Percentiles rank a stretch among this genome's conserved stretches.
These are phyloP conservation scores for Bombus huntii DNA, from an alignment of 1,140 invertebrate genomes.

Conservation along the genomic window DNA sequence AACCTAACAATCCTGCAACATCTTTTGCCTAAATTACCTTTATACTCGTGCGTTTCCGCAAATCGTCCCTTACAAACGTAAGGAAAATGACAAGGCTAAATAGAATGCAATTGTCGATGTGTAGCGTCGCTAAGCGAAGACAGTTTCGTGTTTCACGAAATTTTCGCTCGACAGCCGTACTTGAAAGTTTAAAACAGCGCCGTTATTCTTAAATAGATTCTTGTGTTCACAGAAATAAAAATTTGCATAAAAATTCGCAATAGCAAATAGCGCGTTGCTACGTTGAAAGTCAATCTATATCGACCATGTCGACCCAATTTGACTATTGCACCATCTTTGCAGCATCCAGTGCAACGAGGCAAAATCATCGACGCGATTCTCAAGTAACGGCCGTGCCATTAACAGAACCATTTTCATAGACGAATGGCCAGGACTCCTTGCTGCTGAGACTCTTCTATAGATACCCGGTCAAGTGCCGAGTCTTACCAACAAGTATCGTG, in stretches of 20 bases:
- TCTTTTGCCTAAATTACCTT: too few relatives aligned
- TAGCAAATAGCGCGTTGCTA: background rate
- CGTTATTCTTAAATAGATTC: too few relatives aligned
- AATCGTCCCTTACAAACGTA: too few relatives aligned
- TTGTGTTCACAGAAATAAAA: background rate
- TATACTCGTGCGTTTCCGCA: too few relatives aligned
- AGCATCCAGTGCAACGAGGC: too few relatives aligned
- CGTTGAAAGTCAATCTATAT: background rate
- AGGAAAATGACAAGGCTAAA: too few relatives aligned
- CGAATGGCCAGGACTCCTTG: background rate
- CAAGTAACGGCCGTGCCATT: slow-evolving; percentile 8
- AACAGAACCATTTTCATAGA: slow-evolving; percentile 17
- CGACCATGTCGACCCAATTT: background rate
- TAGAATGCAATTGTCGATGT: too few relatives aligned
- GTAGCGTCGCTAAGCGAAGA: too few relatives aligned
- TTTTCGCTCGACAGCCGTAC: too few relatives aligned
- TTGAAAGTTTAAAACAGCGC: too few relatives aligned
- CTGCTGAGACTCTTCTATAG: background rate
- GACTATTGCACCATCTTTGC: background rate
- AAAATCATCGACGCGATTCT: background rate
- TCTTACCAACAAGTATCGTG: slow-evolving; percentile 22
- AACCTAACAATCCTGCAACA: too few relatives aligned
- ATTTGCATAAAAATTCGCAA: background rate
- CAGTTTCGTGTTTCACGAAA: too few relatives aligned
- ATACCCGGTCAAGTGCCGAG: background rate